These are phyloP conservation scores for Carpatolechia fugitivella DNA, from an alignment of 2,888 invertebrate species.

Conservation along the genomic window DNA sequence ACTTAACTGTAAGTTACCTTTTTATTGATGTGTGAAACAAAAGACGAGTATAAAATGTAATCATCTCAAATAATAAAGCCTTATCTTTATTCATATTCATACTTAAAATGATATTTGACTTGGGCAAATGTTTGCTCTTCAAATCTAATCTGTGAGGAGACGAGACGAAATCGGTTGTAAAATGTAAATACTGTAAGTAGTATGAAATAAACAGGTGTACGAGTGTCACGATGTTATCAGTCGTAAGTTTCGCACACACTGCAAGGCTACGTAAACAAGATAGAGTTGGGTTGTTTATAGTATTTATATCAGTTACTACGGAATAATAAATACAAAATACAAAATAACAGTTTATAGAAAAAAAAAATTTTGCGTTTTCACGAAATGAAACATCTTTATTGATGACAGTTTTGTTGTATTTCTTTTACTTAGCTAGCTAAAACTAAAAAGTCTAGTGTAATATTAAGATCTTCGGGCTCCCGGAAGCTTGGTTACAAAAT, in stretches of 20 bases:
- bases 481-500: too few species aligned
- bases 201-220: background rate
- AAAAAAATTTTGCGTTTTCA: too few species aligned
- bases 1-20: too few species aligned
- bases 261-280: background rate
- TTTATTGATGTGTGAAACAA: too few species aligned
- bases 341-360: background rate
- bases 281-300: background rate
- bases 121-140: background rate
- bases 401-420: too few species aligned
- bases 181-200: background rate
- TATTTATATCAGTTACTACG: background rate
- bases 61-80: background rate
- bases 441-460: too few species aligned
- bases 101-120: background rate
- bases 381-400: too few species aligned
- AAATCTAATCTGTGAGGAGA: conserved; percentile 1
- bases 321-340: background rate
- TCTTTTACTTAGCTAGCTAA: too few species aligned
- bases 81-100: background rate
- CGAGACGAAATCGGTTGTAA: background rate
- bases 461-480: too few species aligned
- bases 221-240: background rate
- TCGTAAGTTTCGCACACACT: background rate
- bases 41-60: too few species aligned